A percentile compares a stretch with the other conserved stretches of the same genome.
phyloP scores from a whole-genome alignment of 2,113 vertebrate species.

The Hyperopisus bebe region DNA sequence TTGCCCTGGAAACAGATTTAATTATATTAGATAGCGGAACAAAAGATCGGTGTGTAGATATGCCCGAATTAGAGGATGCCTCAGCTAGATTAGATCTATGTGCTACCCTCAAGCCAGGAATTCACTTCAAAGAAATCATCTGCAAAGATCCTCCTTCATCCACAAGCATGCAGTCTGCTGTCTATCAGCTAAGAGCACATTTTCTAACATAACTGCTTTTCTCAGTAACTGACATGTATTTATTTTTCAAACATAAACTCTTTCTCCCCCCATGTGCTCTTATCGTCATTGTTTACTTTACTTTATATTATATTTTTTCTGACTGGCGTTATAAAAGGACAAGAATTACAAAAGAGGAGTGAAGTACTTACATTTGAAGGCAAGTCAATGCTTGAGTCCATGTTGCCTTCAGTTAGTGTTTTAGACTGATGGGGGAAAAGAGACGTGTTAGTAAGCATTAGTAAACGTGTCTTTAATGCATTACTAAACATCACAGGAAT shows the following conservation, averaged over 20 bases:
- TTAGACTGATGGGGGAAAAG: slow-evolving; percentile 49
- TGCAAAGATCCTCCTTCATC: neutral
- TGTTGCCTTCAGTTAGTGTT: slow-evolving; percentile 62
- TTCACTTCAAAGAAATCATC: neutral
- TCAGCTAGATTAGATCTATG: neutral
- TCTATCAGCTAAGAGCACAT: neutral
- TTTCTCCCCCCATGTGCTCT: neutral
- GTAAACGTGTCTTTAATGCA: neutral
- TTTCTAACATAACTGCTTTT: neutral
- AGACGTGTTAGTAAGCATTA: neutral
- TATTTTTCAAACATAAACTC: neutral
- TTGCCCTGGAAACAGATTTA: slow-evolving; percentile 51
- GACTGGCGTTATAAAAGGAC: neutral
- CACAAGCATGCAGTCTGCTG: neutral
- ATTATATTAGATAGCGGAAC: neutral
- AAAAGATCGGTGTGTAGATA: neutral
- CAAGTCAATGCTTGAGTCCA: slow-evolving; percentile 60
- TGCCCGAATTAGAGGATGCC: neutral
- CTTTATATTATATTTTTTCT: neutral
- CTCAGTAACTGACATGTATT: neutral
- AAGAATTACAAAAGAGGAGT: neutral
- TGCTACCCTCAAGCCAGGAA: neutral
- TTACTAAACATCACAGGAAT: neutral
- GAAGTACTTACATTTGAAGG: slow-evolving; percentile 63
- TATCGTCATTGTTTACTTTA: neutral